These are phyloP conservation scores for Ptiloglossa arizonensis DNA, from an alignment of 1,140 invertebrate genomes.

Conservation along the genomic window DNA sequence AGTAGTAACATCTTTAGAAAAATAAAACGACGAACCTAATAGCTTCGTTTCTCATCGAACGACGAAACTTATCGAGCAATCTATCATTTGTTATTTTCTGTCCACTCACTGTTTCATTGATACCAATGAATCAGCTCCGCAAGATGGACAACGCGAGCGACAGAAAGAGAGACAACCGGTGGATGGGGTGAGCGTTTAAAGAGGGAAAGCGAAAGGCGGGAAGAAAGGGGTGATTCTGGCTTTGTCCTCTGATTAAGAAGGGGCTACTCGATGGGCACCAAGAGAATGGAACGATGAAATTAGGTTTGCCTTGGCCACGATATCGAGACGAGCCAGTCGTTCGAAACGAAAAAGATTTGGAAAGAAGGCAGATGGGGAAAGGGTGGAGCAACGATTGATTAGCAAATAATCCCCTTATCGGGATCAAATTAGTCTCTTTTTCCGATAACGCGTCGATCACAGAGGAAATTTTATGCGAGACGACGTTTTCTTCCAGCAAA, in stretches of 20 bases:
- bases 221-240: conserved; percentile 45
- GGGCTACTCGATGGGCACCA: conserved; percentile 60
- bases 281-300: conserved; percentile 59
- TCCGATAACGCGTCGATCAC: conserved; percentile 23
- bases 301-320: conserved; percentile 67
- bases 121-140: conserved; percentile 43
- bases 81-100: neutral
- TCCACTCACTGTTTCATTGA: conserved; percentile 23
- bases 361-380: neutral
- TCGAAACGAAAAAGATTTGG: conserved; percentile 38
- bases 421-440: conserved; percentile 34
- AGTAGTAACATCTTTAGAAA: too few relatives aligned
- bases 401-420: conserved; percentile 43
- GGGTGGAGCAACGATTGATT: conserved; percentile 33
- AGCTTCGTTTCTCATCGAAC: too few relatives aligned
- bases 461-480: too few relatives aligned
- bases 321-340: conserved; percentile 58
- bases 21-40: too few relatives aligned
- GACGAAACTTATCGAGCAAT: too few relatives aligned
- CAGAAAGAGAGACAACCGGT: neutral
- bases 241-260: conserved; percentile 71
- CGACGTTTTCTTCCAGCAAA: conserved; percentile 6
- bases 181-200: neutral
- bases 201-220: conserved; percentile 12
- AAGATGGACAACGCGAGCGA: conserved; percentile 13